phyloP scores from a whole-genome alignment of 2,888 invertebrate genomes.

The Acanthacorydalis orientalis region DNA sequence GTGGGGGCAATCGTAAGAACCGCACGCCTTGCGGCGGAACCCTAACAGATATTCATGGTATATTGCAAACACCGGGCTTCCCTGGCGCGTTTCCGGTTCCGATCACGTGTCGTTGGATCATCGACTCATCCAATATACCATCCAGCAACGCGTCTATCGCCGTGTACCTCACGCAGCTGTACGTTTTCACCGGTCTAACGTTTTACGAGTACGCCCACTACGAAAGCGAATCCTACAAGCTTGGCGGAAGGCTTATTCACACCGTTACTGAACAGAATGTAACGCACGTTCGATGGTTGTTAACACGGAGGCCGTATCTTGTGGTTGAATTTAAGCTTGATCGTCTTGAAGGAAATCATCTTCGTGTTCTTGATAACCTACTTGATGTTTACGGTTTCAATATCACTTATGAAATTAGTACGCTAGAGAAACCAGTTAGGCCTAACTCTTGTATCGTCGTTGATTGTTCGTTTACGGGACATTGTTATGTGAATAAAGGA shows the following conservation, averaged over 20 bases:
- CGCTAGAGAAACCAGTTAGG: constrained; percentile 32
- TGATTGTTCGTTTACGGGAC: constrained; percentile 71
- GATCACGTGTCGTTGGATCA: constrained; percentile 73
- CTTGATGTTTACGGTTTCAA: constrained; percentile 84
- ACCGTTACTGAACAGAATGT: constrained; percentile 59
- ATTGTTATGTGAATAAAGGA: constrained; percentile 56
- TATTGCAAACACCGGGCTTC: constrained; percentile 71
- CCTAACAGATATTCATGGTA: constrained; percentile 45
- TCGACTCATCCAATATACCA: constrained; percentile 49
- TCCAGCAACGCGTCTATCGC: constrained; percentile 51
- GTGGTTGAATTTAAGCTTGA: constrained; percentile 61
- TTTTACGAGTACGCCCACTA: constrained; percentile 65
- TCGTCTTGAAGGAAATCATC: constrained; percentile 61
- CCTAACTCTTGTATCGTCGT: constrained; percentile 55
- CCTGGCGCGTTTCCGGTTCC: constrained; percentile 68
- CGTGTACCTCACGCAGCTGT: constrained; percentile 77
- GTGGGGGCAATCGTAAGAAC: background rate
- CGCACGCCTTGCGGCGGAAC: constrained; percentile 43
- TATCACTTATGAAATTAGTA: constrained; percentile 70
- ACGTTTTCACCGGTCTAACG: constrained; percentile 58
- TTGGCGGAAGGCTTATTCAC: constrained; percentile 47
- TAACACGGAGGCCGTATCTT: constrained; percentile 52
- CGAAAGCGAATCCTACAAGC: constrained; percentile 38
- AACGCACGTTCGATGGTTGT: constrained; percentile 43
- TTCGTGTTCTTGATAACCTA: constrained; percentile 63